Evolutionary conservation across 2,113 vertebrate species (phyloP), one percentile per base, ranked within the genome.

Genomic region (Oreochromis aureus): DNA sequence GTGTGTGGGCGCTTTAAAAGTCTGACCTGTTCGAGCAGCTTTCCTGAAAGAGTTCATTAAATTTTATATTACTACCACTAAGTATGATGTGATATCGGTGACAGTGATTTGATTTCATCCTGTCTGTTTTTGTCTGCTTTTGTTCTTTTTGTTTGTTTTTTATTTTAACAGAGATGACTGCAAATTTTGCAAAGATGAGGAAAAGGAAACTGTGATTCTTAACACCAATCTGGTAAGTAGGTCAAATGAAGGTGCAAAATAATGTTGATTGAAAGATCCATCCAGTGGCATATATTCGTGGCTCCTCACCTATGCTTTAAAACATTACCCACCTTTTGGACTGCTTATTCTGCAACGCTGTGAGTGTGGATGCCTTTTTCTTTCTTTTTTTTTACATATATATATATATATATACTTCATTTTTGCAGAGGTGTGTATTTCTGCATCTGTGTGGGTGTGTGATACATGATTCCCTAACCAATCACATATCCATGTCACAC

Each of bases 391-490:
- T 54, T 59, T 34, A 22, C 10, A 55, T 10, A 32, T 10, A 48
- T 12, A 54, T 16, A 59, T 13, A 54, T 12, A 41, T 10, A 9
- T 16, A 6, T 32, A 32, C 15, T n/a, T 73, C n/a, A 58, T 55
- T 82, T 82, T 66, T 61, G n/a, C 46, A 55, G 82, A 86, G 55
- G 36, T 89, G 79, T 90, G 82, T 59, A 36, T 91, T 44, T 87
- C 56, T 81, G 80, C 56, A 39, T 88, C 81, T 39, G 6, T 63
- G 89, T 92, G 94, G 88, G 92, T 90, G 93, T 93, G 85, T 91
- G 94, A 94, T 82, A 94, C 82, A 87, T 84, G 92, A 94, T 93
- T 81, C 91, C 87, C 91, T 36, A 84, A 89, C 95, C 95, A 95
- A 95, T 96, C 95, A 93, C 79, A 86, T 30, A 78, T 22, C 89